Evolutionary conservation across 1,140 invertebrate genomes (phyloP), one percentile per base, ranked within the genome.

Genomic region (Pseudomyrmex dendroicus): DNA sequence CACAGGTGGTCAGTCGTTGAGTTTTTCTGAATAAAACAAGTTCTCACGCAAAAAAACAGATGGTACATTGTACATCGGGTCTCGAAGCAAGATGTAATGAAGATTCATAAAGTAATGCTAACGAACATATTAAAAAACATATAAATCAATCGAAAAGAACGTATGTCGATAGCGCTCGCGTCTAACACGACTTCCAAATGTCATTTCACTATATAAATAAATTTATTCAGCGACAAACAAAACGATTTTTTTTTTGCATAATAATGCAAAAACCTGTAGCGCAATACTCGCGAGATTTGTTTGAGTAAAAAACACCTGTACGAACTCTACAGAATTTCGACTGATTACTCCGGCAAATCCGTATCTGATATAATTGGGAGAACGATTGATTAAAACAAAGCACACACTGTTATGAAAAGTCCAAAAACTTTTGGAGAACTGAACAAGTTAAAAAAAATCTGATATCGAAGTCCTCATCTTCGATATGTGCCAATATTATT

Each of bases 11-110:
- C 68, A 52, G 84, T 64, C 76, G 86, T 63, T 63, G 64, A 88
- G 86, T 89, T 89, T 89, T 89, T 88, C 86, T 83, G 74, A 73
- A 72, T 80, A 84, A 80, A 88, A 89, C 87, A 84, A 86, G 87
- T 88, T 89, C 25, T 64, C 83, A 8, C 50, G 61, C 61, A 50
- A 68, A 88, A 83, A 83, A 77, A 68, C 63, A 77, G 56, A 73
- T 48, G 0, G 35, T 35, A 35, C 35, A 73, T 48, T 7, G 35
- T 35, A 35, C 35, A 73, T 50, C 50, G 62, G 3, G 20, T 62
- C 59, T 20, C 20, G 20, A 20, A 20, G 20, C 20, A 83, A 80
- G 62, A 63, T 84, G 86, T 73, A 87, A 87, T 87, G 84, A 70
- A 87, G 82, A 84, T 82, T 70, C 82, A 66, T 87, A 87, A 90